Evolutionary conservation across 2,797 vertebrate species (phyloP).

Genomic region (Enteromius argenteus): DNA sequence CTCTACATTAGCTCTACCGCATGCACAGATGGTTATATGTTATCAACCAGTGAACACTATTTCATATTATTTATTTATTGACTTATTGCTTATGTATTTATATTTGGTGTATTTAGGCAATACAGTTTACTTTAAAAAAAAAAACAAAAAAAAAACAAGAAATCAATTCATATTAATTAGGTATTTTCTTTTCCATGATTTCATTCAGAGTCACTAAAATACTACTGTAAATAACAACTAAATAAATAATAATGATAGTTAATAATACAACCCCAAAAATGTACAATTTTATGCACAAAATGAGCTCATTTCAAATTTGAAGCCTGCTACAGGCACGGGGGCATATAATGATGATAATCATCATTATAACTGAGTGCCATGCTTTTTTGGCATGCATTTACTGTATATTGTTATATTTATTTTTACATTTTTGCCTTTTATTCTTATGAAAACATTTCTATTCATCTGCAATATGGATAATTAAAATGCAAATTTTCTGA

Average conservation of each 20-base stretch:
- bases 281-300: no score
- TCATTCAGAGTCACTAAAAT: not conserved
- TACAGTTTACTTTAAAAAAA: not conserved
- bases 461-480: not conserved
- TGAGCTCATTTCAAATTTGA: no score
- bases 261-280: not conserved
- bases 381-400: not conserved
- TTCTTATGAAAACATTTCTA: not conserved
- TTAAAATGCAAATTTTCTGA: not conserved
- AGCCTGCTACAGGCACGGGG: no score
- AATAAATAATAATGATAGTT: not conserved
- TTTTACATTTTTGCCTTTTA: not conserved
- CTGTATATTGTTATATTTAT: not conserved
- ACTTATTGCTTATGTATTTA: not conserved
- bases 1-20: slow-evolving; percentile 12
- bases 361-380: not conserved
- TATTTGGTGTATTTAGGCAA: not conserved
- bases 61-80: not conserved
- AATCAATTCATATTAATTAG: not conserved
- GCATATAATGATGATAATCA: not conserved
- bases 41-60: not conserved
- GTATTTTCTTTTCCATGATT: not conserved
- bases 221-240: not conserved
- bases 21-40: not conserved
- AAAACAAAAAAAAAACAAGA: no score